Evolutionary conservation across 2,888 invertebrate genomes (phyloP).

Genomic region (Drosophila neotestacea): DNA sequence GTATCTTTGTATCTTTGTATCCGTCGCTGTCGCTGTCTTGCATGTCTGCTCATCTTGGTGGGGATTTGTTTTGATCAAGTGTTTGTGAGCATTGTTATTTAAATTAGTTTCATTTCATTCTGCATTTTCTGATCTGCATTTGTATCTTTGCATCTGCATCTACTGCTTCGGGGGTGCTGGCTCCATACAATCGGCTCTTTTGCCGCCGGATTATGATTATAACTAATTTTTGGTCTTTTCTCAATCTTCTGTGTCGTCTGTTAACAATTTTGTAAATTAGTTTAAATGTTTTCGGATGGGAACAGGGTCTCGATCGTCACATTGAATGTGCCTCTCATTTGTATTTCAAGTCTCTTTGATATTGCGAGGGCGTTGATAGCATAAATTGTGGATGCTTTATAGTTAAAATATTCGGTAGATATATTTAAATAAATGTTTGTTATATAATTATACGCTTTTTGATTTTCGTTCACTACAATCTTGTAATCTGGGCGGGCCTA

Average conservation of each 20-base stretch:
- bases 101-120: conserved; percentile 80
- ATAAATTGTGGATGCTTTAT: conserved; percentile 46
- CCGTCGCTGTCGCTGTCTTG: conserved; percentile 31
- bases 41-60: conserved; percentile 55
- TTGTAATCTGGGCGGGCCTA: conserved; percentile 20
- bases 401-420: conserved; percentile 37
- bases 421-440: conserved; percentile 54
- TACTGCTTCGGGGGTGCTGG: conserved; percentile 27
- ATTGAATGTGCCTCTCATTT: conserved; percentile 46
- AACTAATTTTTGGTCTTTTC: conserved; percentile 61
- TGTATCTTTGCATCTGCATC: conserved; percentile 12
- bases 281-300: conserved; percentile 60
- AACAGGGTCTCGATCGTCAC: conserved; percentile 21
- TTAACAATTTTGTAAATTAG: conserved; percentile 74
- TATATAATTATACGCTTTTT: conserved; percentile 57
- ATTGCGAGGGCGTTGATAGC: conserved; percentile 63
- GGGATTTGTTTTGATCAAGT: conserved; percentile 82
- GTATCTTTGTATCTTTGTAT: conserved; percentile 23
- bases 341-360: conserved; percentile 29
- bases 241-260: conserved; percentile 37
- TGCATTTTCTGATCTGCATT: conserved; percentile 40
- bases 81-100: conserved; percentile 78
- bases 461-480: conserved; percentile 7
- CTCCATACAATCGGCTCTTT: conserved; percentile 49
- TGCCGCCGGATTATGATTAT: conserved; percentile 74